Base-by-base conservation (phyloP, 2,113 vertebrate species). In the Plecotus auritus region DNA sequence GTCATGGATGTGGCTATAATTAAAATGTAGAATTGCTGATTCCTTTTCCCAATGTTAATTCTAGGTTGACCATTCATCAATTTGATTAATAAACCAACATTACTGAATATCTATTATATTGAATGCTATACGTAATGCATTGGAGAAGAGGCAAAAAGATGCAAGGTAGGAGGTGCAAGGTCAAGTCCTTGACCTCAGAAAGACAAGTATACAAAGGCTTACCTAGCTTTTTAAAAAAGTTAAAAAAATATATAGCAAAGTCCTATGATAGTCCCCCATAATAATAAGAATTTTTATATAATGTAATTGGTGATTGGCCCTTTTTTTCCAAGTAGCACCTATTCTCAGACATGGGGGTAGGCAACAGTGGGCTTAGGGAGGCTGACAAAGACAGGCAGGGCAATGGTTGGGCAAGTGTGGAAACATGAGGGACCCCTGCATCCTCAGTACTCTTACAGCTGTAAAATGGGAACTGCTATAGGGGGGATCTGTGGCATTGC, bases 241-340 rank as follows among this genome's bases (percentile, higher is more conserved):
- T 59, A 10, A 23, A 70, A 77, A 66, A 66, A 72, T 10, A 66
- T 73, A 54, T 7, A 61, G 28, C 26, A 67, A 77, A 82, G 16
- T 6, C 11, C 18, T 28, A 8, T 47, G 47, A 70, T 40, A 49
- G 69, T 35, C 64, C 0, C 14, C 32, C 35, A 77, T 59, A 32
- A 49, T 30, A 69, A 26, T 10, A 83, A 47, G 1, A 70, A 61
- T 26, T 88, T 40, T 69, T 45, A 35, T 51, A 64, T 26, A 42
- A 9, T 26, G 4, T n/a, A 54, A 66, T 26, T 51, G 18, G 14
- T 22, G 14, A 32, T 14, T 32, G 1, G 14, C 1, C 1, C 1
- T 7, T 80, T 80, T 80, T 61, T 9, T 84, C 9, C 45, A 94
- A 3, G 82, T 66, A 51, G 2, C 4, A 49, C 28, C 14, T 67